phyloP scores from a whole-genome alignment of 2,888 invertebrate genomes.

The Pyrrhia umbra region DNA sequence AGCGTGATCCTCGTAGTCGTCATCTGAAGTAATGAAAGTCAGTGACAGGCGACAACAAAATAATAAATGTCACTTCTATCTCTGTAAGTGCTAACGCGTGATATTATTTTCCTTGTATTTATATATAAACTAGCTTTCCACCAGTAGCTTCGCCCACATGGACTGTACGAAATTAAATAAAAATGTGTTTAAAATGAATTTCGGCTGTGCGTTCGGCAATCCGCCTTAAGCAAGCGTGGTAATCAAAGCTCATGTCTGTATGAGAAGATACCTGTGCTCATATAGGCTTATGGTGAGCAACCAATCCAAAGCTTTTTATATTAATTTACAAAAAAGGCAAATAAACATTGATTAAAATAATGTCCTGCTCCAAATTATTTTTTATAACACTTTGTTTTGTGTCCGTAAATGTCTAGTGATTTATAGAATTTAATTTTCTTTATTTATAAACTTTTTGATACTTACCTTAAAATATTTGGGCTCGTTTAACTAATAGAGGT shows the following conservation, averaged over 20 bases:
- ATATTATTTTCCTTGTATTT: conserved; percentile 9
- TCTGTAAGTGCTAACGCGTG: not conserved
- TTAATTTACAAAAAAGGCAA: conserved; percentile 11
- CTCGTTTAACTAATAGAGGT: conserved; percentile 35
- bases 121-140: too few species aligned
- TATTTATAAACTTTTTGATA: conserved; percentile 23
- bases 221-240: too few species aligned
- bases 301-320: conserved; percentile 1
- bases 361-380: conserved; percentile 24
- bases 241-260: too few species aligned
- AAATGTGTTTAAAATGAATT: too few species aligned
- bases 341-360: conserved; percentile 15
- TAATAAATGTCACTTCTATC: conserved; percentile 24
- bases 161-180: too few species aligned
- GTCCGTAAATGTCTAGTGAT: conserved; percentile 19
- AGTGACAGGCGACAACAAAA: conserved; percentile 10
- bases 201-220: too few species aligned
- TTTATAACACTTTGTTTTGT: conserved; percentile 33
- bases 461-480: conserved; percentile 16
- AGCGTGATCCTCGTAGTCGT: not conserved
- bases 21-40: conserved; percentile 3
- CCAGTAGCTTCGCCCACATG: too few species aligned
- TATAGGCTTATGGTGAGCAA: too few species aligned
- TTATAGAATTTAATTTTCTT: conserved; percentile 38
- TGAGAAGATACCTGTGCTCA: too few species aligned